Base-by-base conservation (phyloP, 2,113 vertebrate genomes). In the Xyliphius kryptos region DNA sequence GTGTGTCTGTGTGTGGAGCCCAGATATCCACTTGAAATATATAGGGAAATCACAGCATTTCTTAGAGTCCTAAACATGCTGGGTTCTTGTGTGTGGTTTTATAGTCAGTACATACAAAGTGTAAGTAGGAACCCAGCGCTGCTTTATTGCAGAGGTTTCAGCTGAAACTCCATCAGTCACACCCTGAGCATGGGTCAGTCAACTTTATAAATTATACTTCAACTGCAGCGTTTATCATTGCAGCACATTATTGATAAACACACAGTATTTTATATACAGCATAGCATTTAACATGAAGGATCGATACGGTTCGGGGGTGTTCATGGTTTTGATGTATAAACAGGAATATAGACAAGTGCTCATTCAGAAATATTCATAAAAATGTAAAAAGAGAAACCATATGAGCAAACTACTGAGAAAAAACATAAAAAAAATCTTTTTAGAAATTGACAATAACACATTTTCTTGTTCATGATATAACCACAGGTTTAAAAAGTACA, bases 401-500 rank as follows among this genome's bases (percentile, higher is more conserved):
- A n/a, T n/a, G 46, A 79, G 78, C 78, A 78, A 44, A 67, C 74
- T 76, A 75, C 46, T 77, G 57, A 72, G 71, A 70, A 55, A 61
- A 74, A 74, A 79, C 46, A 72, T 46, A 66, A 71, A 77, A 70
- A 77, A 65, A 64, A 72, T 77, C 77, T 69, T 81, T 76, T 80
- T 70, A 48, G 38, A 71, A 70, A 69, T 78, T 58, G 74, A 80
- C 37, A 66, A 40, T 14, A 50, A 43, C 12, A 82, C 69, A 83
- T n/a, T n/a, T n/a, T n/a, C n/a, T n/a, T n/a, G n/a, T 80, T 74
- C 75, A 41, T 79, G 54, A 82, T 81, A 77, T 78, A 81, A 81
- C 77, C 85, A 88, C 83, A 85, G 80, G 79, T 86, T 86, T 77
- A 79, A 82, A 75, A 66, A 73, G 70, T 57, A 70, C 21, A 9